Conservation (phyloP, 2,113 vertebrate species). For the Himantopus leucocephalus region DNA sequence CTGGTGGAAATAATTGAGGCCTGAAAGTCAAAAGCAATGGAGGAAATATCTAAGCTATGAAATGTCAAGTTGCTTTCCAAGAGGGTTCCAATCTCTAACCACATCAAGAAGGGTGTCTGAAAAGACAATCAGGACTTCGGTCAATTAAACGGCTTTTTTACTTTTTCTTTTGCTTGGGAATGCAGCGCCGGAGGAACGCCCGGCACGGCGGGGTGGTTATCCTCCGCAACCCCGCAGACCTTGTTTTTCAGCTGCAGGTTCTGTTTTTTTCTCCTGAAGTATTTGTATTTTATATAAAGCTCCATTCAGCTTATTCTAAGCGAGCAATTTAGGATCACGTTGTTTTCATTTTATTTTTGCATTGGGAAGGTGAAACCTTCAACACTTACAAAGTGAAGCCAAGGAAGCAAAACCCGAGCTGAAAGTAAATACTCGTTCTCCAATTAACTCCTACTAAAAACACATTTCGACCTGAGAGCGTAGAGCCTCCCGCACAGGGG, state of each 20-base stretch:
- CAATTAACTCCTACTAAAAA: not conserved
- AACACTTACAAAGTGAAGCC: not conserved
- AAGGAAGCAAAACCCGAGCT: slow-evolving; percentile 38
- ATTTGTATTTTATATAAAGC: slow-evolving; percentile 40
- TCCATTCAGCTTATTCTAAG: slow-evolving; percentile 36
- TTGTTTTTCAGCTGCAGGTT: slow-evolving; percentile 50
- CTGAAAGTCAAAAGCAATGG: slow-evolving; percentile 62
- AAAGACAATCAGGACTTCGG: slow-evolving; percentile 71
- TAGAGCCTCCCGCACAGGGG: not conserved
- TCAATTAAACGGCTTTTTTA: slow-evolving; percentile 53
- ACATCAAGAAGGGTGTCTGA: slow-evolving; percentile 78
- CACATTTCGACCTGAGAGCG: not conserved
- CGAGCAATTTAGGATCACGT: not conserved
- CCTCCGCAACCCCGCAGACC: slow-evolving; percentile 4
- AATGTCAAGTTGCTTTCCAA: slow-evolving; percentile 74
- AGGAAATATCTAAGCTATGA: slow-evolving; percentile 78
- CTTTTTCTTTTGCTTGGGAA: slow-evolving; percentile 24
- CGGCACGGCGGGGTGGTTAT: not conserved
- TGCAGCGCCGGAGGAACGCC: slow-evolving; percentile 46
- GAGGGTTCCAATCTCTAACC: slow-evolving; percentile 72
- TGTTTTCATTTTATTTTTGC: slow-evolving; percentile 38
- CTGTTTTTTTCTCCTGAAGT: not conserved
- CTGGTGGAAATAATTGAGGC: slow-evolving; percentile 65
- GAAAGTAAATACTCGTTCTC: not conserved
- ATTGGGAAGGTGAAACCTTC: slow-evolving; percentile 26